Percentiles rank a stretch among this genome's conserved stretches.
Conservation (phyloP, 2,797 vertebrate genomes). For the Acestrorhynchus altus region DNA sequence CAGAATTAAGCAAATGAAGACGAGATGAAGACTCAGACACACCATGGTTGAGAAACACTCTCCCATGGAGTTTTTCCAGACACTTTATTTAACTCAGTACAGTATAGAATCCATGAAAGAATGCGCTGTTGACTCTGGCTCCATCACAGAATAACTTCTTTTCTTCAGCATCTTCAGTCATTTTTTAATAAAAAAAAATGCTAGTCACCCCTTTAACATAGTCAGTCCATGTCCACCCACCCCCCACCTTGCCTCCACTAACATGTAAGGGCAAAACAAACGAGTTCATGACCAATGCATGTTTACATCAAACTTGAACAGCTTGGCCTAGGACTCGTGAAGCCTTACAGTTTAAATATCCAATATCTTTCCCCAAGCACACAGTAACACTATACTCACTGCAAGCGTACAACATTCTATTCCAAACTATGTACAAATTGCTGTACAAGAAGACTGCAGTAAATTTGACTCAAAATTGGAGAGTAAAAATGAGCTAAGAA, state of each 20-base stretch:
- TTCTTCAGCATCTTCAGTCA: slow-evolving; percentile 62
- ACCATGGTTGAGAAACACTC: slow-evolving; percentile 60
- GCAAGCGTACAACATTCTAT: slow-evolving; percentile 9
- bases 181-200: slow-evolving; percentile 30
- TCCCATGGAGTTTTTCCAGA: slow-evolving; percentile 69
- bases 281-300: slow-evolving; percentile 59
- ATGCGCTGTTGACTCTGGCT: slow-evolving; percentile 66
- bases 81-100: slow-evolving; percentile 82
- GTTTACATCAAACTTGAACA: slow-evolving; percentile 7
- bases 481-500: not conserved
- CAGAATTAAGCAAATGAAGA: not conserved
- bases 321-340: not conserved
- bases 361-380: not conserved
- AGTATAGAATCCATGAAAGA: slow-evolving; percentile 72
- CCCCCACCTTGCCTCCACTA: slow-evolving; percentile 18
- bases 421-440: slow-evolving; percentile 12
- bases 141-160: slow-evolving; percentile 67
- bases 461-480: not conserved
- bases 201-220: not conserved
- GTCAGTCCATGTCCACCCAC: not conserved
- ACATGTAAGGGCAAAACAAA: slow-evolving; percentile 32
- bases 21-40: slow-evolving; percentile 53
- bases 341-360: not conserved
- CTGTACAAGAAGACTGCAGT: slow-evolving; percentile 1
- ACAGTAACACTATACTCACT: not conserved